Conservation (phyloP, 1,140 invertebrate genomes). For the Mizuhopecten yessoensis region DNA sequence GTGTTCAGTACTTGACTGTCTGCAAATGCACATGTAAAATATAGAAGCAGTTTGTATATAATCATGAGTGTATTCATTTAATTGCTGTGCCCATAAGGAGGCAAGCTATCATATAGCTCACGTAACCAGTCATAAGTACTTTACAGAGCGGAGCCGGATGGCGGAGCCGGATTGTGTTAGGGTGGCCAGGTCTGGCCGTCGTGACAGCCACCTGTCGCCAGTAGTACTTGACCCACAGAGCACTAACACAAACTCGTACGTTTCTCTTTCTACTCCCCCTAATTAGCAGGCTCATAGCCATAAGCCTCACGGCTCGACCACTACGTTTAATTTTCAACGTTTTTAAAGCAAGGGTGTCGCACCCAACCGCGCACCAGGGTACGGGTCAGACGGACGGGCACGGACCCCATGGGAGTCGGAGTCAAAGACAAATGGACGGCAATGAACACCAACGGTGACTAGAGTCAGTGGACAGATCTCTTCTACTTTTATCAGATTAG, state of each 20-base stretch:
- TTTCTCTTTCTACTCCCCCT: neutral
- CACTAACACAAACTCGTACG: conserved; percentile 32
- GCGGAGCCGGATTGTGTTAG: conserved; percentile 29
- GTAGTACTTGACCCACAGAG: conserved; percentile 53
- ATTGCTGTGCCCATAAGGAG: conserved; percentile 21
- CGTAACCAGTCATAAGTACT: conserved; percentile 38
- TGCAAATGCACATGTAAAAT: neutral
- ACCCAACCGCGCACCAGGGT: neutral
- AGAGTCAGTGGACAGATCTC: neutral
- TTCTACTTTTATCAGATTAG: neutral
- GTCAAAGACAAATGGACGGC: neutral
- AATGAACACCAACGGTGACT: neutral
- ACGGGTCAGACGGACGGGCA: neutral
- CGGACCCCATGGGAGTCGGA: neutral
- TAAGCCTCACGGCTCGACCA: conserved; percentile 20
- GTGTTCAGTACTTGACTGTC: conserved; percentile 23
- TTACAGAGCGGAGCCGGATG: conserved; percentile 24
- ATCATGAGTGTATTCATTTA: conserved; percentile 29
- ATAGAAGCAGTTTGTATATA: neutral
- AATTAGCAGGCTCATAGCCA: conserved; percentile 19
- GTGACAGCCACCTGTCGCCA: conserved; percentile 51
- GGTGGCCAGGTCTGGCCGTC: conserved; percentile 9
- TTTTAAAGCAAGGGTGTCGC: conserved; percentile 5
- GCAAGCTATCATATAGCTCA: conserved; percentile 33
- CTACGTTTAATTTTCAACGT: conserved; percentile 19